Percentiles rank a stretch among this genome's conserved stretches.
phyloP scores from a whole-genome alignment of 2,113 vertebrate genomes.

The Helogale parvula region DNA sequence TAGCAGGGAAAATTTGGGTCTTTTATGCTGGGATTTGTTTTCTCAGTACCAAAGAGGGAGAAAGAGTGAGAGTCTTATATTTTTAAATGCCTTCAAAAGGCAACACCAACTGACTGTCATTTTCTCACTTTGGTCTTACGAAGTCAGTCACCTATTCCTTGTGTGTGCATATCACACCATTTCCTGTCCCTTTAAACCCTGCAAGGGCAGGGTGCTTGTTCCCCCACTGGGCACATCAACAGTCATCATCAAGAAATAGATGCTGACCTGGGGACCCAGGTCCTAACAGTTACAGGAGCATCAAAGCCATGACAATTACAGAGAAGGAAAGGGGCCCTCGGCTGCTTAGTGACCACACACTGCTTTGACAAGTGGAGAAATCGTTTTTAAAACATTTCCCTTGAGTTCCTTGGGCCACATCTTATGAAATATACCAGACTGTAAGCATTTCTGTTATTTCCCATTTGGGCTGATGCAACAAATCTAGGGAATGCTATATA shows the following conservation, averaged over 20 bases:
- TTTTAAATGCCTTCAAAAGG: neutral
- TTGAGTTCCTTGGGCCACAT: neutral
- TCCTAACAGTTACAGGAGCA: neutral
- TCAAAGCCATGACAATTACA: accelerated
- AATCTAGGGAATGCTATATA: accelerated
- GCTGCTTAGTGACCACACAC: neutral
- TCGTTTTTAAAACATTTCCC: neutral
- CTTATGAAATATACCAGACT: neutral
- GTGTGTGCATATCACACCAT: neutral
- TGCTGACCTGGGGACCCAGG: accelerated
- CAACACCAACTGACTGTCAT: neutral
- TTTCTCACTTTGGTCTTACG: neutral
- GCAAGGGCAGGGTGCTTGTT: neutral
- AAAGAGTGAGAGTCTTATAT: neutral
- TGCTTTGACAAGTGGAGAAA: conserved; percentile 13
- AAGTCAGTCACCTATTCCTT: neutral
- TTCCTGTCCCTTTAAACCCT: neutral
- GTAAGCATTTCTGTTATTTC: too few species aligned
- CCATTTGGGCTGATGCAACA: neutral
- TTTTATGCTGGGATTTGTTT: neutral
- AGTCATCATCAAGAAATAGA: accelerated
- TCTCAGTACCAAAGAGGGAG: neutral
- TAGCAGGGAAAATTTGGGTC: neutral
- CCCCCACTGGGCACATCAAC: neutral
- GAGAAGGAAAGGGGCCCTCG: neutral